phyloP scores from a whole-genome alignment of 1,140 invertebrate genomes.

The Magallana gigas region DNA sequence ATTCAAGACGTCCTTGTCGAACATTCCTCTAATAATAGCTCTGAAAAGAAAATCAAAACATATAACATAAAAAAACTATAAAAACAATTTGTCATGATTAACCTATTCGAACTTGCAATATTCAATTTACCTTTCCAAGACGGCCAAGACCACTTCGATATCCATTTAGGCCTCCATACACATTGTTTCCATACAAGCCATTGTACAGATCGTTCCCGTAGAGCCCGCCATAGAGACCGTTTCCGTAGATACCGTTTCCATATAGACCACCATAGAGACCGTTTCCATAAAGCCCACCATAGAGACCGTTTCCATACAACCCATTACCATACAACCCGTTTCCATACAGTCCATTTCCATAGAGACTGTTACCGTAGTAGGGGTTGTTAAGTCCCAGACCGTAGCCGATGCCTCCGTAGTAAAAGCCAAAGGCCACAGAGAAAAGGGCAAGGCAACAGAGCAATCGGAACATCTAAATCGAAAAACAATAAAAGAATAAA shows the following conservation, averaged over 20 bases:
- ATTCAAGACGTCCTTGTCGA: too few relatives aligned
- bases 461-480: not conserved
- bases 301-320: not conserved
- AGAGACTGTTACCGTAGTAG: not conserved
- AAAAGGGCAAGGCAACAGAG: not conserved
- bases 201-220: too few relatives aligned
- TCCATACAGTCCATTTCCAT: not conserved
- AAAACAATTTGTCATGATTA: too few relatives aligned
- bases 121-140: too few relatives aligned
- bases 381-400: not conserved
- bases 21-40: too few relatives aligned
- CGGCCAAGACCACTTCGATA: too few relatives aligned
- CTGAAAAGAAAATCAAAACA: too few relatives aligned
- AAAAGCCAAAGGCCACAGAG: not conserved
- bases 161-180: too few relatives aligned
- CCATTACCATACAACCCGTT: not conserved
- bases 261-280: not conserved
- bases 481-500: too few relatives aligned
- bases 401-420: not conserved
- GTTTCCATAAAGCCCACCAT: slow-evolving; percentile 7
- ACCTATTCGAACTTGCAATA: too few relatives aligned
- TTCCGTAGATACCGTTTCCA: not conserved
- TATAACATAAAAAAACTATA: too few relatives aligned
- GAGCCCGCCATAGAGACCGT: not conserved
- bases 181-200: too few relatives aligned